Percentiles rank a stretch among this genome's conserved stretches.
Evolutionary conservation across 1,140 invertebrate species (phyloP).

Genomic region (Pogonomyrmex barbatus): DNA sequence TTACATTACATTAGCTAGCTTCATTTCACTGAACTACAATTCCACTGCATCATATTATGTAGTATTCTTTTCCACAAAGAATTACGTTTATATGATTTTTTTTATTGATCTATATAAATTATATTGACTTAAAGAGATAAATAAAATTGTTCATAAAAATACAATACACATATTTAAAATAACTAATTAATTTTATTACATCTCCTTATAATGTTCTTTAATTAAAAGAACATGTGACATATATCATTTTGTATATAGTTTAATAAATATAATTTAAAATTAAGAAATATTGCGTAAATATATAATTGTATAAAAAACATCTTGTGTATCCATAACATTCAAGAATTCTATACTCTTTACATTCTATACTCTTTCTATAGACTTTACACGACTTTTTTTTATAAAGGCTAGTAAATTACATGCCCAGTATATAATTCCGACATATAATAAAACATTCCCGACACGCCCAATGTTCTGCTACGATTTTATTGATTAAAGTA

Average conservation of each 20-base stretch:
- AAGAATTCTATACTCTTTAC: background rate
- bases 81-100: background rate
- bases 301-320: background rate
- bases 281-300: background rate
- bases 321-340: background rate
- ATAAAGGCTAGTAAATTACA: background rate
- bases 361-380: too few species aligned
- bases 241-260: background rate
- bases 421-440: background rate
- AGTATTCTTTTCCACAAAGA: background rate
- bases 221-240: background rate
- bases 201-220: background rate
- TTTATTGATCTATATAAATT: background rate
- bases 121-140: background rate
- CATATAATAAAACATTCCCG: background rate
- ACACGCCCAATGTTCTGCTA: background rate
- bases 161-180: background rate
- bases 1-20: background rate
- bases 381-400: background rate
- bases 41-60: background rate
- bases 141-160: background rate
- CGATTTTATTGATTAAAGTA: background rate
- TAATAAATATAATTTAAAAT: background rate
- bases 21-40: background rate
- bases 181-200: background rate